These are phyloP conservation scores for Onychomys arenicola DNA, from an alignment of 2,797 vertebrate species.

Conservation along the genomic window DNA sequence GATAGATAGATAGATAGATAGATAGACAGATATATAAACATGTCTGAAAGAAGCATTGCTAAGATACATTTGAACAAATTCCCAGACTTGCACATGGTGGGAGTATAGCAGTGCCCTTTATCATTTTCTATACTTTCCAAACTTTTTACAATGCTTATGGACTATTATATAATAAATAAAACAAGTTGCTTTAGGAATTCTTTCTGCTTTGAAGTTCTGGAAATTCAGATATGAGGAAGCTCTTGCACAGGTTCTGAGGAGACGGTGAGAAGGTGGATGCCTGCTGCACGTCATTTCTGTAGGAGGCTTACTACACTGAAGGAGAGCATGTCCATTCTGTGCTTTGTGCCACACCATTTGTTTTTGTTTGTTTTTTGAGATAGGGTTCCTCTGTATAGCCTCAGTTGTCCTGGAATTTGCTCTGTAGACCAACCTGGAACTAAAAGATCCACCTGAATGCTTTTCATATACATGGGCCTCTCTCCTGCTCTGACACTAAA, in stretches of 20 bases:
- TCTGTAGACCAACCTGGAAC: neutral
- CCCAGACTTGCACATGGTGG: neutral
- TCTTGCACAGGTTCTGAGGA: neutral
- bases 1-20: neutral
- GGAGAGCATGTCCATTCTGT: neutral
- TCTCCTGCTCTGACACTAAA: slow-evolving; percentile 79
- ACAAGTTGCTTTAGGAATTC: neutral
- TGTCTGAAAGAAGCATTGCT: neutral
- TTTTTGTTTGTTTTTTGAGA: neutral
- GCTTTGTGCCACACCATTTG: neutral
- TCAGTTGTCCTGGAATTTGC: neutral
- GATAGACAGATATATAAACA: neutral
- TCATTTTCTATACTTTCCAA: slow-evolving; percentile 6
- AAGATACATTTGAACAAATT: neutral
- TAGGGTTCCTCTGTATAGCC: neutral
- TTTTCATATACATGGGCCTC: slow-evolving; percentile 58
- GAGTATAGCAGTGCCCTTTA: neutral
- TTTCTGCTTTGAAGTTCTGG: neutral
- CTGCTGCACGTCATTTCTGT: neutral
- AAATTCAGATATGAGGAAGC: neutral
- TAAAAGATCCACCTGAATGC: neutral
- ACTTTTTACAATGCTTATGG: neutral
- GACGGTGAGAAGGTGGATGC: neutral
- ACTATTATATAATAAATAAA: slow-evolving; percentile 13
- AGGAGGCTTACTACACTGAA: neutral